Base-by-base conservation (phyloP, 2,888 invertebrate species). In the Peribatodes rhomboidaria region DNA sequence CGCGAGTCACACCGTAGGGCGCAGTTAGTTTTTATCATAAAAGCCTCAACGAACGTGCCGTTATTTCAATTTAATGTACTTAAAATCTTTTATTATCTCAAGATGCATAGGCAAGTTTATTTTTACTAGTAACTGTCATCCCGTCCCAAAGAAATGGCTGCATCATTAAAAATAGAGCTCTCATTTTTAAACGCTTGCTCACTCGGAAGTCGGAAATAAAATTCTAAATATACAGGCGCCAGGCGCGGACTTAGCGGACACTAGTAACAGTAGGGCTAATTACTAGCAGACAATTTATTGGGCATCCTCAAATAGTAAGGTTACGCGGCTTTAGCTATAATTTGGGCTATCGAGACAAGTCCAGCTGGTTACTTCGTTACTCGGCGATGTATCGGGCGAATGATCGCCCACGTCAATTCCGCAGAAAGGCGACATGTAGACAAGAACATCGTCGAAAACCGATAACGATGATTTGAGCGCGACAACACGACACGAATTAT, bases 161-260 rank as follows among this genome's bases (percentile, higher is more conserved):
- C 39, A 20, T 41, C 46, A 39, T 61, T 61, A 50, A 61, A 61
- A 42, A 61, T 61, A 56, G 18, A 42, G 35, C 27, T 37, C 37
- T 52, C 46, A 35, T 58, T 58, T 57, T 61, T 53, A 44, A 55
- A 50, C 42, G 61, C 49, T 62, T 37, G 46, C 46, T 58, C 58
- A 58, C 57, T 53, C 57, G 63, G 63, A 63, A 63, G 63, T 58
- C 57, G 58, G 62, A 63, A 58, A 63, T 58, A 58, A 63, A 63
- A 13, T 54, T 63, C 58, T 58, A 63, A 58, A 63, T 53, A 58
- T 58, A 58, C 31, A 33, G 22, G 14, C 35, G 44, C 52, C 52
- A 33, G 39, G 16, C 42, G 50, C 37, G 16, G 14, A 22, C 49
- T 49, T 6, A 0, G n/a, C 13, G 8, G 31, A 22, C n/a, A 14